Evolutionary conservation across 2,797 vertebrate genomes (phyloP), one percentile per base, ranked within the genome.

Genomic region (Poecilia velifera): DNA sequence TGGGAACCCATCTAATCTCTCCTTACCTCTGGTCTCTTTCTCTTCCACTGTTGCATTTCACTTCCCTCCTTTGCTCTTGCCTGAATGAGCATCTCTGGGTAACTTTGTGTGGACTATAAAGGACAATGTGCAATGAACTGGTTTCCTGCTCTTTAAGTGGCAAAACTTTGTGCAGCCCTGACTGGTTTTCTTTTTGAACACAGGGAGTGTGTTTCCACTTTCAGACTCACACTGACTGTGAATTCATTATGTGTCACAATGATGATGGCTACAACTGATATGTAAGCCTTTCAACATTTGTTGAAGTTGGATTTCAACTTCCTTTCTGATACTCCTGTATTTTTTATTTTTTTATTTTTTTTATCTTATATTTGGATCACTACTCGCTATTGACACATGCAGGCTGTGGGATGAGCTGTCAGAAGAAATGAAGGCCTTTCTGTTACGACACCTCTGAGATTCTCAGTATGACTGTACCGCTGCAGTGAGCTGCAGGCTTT

Each of bases 1-100:
- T 78, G 66, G 80, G 88, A 92, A 94, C 93, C 93, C 93, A 94
- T 85, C 84, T 79, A 83, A 92, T 91, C 85, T 71, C 80, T 74
- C 76, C 73, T 77, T 74, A 74, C 82, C 71, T 83, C 73, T 73
- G 73, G 73, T 81, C 77, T 81, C 83, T 82, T 82, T 76, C 74
- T 90, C 81, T 91, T 87, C 86, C 86, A 49, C 76, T 83, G 77
- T 78, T 81, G 81, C 89, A 84, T 74, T 73, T 92, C 78, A 84
- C 79, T 43, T 86, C 80, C 74, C 59, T 89, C 82, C 82, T 74
- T 78, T 73, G 79, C 66, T 70, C 39, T 13, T 43, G 39, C 12
- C 66, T 70, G 90, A 86, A 94, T 89, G 86, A 80, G 81, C 82
- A 81, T 87, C 92, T 86, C 87, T 84, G 83, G 72, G n/a, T 89